Conservation (phyloP, 1,140 invertebrate species). For the Chlorops oryzae region DNA sequence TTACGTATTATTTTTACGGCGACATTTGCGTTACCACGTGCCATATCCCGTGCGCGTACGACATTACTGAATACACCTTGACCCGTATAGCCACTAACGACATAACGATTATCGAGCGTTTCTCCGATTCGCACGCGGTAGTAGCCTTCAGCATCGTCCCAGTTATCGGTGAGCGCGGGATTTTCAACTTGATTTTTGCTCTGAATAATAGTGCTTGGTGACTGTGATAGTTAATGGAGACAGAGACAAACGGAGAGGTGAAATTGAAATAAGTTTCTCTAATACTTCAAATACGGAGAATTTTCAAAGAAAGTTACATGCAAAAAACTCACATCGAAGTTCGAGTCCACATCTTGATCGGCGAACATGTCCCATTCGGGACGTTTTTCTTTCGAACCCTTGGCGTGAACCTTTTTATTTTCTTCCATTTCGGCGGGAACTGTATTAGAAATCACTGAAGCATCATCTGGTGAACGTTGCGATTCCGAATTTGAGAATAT, state of each 20-base stretch:
- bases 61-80: conserved; percentile 99
- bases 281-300: neutral
- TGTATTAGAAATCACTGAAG: no score
- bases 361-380: conserved; percentile 82
- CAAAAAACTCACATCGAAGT: conserved; percentile 69
- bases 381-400: conserved; percentile 46
- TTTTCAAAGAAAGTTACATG: conserved; percentile 37
- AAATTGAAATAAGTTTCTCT: neutral
- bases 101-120: conserved; percentile 84
- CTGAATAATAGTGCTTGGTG: conserved; percentile 68
- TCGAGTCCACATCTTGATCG: conserved; percentile 77
- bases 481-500: no score
- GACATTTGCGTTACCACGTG: conserved; percentile 80
- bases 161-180: conserved; percentile 92
- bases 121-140: conserved; percentile 95
- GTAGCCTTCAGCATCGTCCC: conserved; percentile 99
- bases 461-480: no score
- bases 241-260: neutral
- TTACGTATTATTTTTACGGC: conserved; percentile 99
- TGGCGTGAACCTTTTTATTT: neutral
- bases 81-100: conserved; percentile 96
- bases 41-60: conserved; percentile 84
- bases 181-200: conserved; percentile 70
- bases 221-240: conserved; percentile 47
- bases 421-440: conserved; percentile 4